These are phyloP conservation scores for Osedax frankpressi DNA, from an alignment of 2,888 invertebrate genomes.

Conservation along the genomic window DNA sequence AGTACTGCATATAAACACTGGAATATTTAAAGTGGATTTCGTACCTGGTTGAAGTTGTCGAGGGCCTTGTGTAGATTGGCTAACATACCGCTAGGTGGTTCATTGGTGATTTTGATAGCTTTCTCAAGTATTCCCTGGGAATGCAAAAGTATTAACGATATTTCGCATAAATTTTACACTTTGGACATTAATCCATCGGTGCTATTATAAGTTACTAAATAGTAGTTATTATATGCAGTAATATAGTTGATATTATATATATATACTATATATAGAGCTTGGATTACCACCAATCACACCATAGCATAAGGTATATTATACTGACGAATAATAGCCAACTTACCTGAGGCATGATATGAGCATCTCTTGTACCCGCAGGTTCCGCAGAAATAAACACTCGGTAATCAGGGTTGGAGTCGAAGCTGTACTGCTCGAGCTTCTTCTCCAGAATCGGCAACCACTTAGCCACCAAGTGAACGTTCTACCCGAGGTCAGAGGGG, in stretches of 20 bases:
- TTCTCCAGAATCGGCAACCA: slow-evolving; percentile 84
- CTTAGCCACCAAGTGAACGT: slow-evolving; percentile 85
- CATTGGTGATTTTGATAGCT: slow-evolving; percentile 91
- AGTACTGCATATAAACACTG: neutral
- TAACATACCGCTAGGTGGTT: slow-evolving; percentile 90
- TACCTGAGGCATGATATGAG: slow-evolving; percentile 76
- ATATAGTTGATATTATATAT: too few species aligned
- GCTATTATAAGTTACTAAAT: too few species aligned
- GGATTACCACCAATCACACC: too few species aligned
- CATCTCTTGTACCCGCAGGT: slow-evolving; percentile 70
- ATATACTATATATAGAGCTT: too few species aligned
- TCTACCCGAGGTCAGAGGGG: too few species aligned
- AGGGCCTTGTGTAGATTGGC: slow-evolving; percentile 89
- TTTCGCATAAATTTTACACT: too few species aligned
- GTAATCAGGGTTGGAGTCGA: slow-evolving; percentile 66
- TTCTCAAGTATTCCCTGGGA: slow-evolving; percentile 83
- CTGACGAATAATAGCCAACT: too few species aligned
- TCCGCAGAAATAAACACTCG: slow-evolving; percentile 86
- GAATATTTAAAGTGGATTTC: neutral
- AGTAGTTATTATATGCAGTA: too few species aligned
- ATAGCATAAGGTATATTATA: too few species aligned
- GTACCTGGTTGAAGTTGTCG: slow-evolving; percentile 72
- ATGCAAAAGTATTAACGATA: slow-evolving; percentile 74
- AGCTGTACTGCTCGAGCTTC: slow-evolving; percentile 71
- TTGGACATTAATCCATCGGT: too few species aligned